phyloP scores from a whole-genome alignment of 2,797 vertebrate species.

The Pseudomugil tenellus region DNA sequence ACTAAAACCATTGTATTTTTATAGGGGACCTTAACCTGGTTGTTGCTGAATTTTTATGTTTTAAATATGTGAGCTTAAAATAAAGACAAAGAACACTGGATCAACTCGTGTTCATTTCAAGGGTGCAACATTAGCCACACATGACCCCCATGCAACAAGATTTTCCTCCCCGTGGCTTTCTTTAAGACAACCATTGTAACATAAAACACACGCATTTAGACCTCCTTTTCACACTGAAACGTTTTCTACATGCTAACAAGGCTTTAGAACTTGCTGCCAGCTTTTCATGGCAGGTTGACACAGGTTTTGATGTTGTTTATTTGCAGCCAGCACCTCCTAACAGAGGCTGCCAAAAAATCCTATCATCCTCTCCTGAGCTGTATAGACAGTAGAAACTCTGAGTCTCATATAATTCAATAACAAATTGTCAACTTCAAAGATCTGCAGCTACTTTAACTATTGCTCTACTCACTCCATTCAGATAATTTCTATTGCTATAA shows the following conservation, averaged over 20 bases:
- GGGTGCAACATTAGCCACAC: neutral
- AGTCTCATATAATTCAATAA: slow-evolving; percentile 12
- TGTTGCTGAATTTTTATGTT: too few relatives aligned
- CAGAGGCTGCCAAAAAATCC: slow-evolving; percentile 46
- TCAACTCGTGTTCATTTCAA: too few relatives aligned
- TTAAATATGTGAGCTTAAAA: too few relatives aligned
- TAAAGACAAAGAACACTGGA: too few relatives aligned
- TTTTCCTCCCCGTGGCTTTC: neutral
- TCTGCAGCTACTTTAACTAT: neutral
- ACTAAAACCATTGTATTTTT: too few relatives aligned
- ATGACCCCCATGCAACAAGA: neutral
- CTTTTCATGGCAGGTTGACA: slow-evolving; percentile 20
- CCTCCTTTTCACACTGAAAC: slow-evolving; percentile 16
- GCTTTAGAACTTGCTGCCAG: slow-evolving; percentile 33
- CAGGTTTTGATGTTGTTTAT: slow-evolving; percentile 43
- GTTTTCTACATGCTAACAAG: slow-evolving; percentile 18
- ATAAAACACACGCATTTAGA: neutral
- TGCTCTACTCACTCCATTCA: neutral
- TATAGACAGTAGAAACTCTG: slow-evolving; percentile 31
- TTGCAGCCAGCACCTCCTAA: neutral
- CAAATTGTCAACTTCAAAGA: slow-evolving; percentile 7
- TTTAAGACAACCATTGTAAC: neutral
- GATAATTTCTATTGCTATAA: neutral
- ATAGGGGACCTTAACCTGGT: too few relatives aligned
- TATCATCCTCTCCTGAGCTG: slow-evolving; percentile 18